Percentiles rank a stretch among this genome's conserved stretches.
These are phyloP conservation scores for Mechanitis messenoides DNA, from an alignment of 2,888 invertebrate species.

Conservation along the genomic window DNA sequence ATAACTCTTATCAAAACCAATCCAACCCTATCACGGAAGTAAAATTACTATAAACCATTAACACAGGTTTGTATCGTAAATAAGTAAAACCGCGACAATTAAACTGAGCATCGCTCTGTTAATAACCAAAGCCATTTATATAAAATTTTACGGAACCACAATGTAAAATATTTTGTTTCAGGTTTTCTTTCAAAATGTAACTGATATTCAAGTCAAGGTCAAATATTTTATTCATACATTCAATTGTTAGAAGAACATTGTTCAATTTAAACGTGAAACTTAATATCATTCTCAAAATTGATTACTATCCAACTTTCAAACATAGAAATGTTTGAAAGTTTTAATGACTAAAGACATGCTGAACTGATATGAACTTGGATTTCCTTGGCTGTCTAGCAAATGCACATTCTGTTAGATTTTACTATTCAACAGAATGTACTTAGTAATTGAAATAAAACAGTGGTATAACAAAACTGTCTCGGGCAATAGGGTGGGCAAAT, in stretches of 20 bases:
- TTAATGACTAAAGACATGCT: conserved; percentile 1
- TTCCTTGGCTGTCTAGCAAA: neutral
- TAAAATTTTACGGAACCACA: neutral
- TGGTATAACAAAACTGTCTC: no score
- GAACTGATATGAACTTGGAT: neutral
- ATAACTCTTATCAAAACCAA: conserved; percentile 1
- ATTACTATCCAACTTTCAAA: neutral
- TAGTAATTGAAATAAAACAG: no score
- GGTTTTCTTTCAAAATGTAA: no score
- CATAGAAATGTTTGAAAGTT: neutral
- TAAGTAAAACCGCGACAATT: neutral
- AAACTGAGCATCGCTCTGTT: neutral
- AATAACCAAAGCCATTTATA: conserved; percentile 2
- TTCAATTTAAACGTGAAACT: neutral
- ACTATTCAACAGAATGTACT: neutral
- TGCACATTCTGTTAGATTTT: neutral
- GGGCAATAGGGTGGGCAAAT: no score
- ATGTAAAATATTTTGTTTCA: neutral
- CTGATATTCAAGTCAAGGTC: no score
- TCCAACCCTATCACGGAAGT: no score
- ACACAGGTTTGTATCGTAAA: neutral
- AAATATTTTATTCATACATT: no score
- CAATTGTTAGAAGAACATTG: no score
- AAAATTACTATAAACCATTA: neutral
- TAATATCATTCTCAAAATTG: neutral